Evolutionary conservation across 2,888 invertebrate species (phyloP).

Genomic region (Chalcis sispes): DNA sequence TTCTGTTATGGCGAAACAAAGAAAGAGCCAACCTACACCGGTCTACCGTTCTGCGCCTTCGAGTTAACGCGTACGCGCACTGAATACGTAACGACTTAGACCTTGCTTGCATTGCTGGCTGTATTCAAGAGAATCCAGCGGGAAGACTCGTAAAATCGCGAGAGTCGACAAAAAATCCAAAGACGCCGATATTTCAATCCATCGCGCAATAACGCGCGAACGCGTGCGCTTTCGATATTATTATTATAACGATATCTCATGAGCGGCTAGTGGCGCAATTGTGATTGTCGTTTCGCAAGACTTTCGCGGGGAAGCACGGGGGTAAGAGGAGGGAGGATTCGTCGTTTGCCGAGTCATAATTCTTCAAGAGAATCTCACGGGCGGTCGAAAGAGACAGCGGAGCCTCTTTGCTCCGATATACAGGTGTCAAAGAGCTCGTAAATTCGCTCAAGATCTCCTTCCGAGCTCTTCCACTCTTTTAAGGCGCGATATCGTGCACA

Average conservation of each 20-base stretch:
- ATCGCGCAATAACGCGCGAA: background rate
- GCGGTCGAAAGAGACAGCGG: constrained; percentile 19
- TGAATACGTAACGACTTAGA: constrained; percentile 17
- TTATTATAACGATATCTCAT: constrained; percentile 24
- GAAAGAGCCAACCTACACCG: background rate
- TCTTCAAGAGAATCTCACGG: constrained; percentile 41
- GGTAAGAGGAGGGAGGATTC: too few species aligned
- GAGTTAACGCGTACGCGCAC: background rate
- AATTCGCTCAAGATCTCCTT: constrained; percentile 48
- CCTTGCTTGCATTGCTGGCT: too few species aligned
- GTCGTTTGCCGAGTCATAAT: constrained; percentile 42
- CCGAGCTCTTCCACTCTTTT: background rate
- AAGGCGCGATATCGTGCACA: background rate
- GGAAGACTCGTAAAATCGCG: constrained; percentile 10
- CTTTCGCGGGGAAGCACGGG: background rate
- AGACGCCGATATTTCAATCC: constrained; percentile 43
- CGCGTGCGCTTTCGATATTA: constrained; percentile 21
- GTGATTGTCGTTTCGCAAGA: constrained; percentile 44
- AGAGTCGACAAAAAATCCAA: constrained; percentile 3
- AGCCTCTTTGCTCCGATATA: constrained; percentile 19
- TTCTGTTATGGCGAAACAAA: too few species aligned
- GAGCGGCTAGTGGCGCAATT: constrained; percentile 14
- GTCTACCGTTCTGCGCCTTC: background rate
- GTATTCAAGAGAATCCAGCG: too few species aligned
- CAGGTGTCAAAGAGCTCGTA: constrained; percentile 56